Base-by-base conservation (phyloP, 2,888 invertebrate genomes). In the Hipparchia sbordonii region DNA sequence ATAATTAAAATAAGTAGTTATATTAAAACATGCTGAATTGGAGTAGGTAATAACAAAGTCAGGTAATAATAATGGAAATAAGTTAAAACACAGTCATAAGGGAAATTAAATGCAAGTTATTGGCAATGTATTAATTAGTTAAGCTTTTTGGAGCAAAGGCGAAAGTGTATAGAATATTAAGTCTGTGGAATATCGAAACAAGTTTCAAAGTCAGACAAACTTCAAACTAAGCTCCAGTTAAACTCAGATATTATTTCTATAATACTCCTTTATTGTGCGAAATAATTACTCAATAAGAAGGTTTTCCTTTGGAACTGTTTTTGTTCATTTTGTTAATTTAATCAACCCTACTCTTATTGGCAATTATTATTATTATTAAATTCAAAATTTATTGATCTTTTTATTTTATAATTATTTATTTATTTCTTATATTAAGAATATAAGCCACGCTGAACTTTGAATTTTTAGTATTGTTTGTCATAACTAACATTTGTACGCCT, bases 281-380 rank as follows among this genome's bases (percentile, higher is more conserved):
- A 75, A 74, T 77, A 73, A 75, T 75, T 75, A 75, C 70, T 74
- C 76, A 72, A 77, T 74, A 74, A 71, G 57, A 74, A 76, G 74
- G 71, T 76, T 23, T 76, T 70, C 66, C 67, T 67, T 74, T 73
- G 69, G 70, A 68, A 61, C 67, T 63, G 67, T 68, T 60, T 54
- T 63, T 63, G 67, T 65, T 60, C 59, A 45, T 59, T 65, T 62
- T 23, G 4, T 57, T 73, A 71, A 75, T 75, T 73, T 59, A 73
- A 71, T 68, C 70, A 74, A 72, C 33, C 67, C 57, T 57, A 57
- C 67, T 65, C 65, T 69, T 5, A 39, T 39, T 59, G 51, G 56
- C 57, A 63, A 62, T 62, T 23, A 23, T 23, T 23, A 23, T 23
- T 23, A 23, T 23, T 23, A 23, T 23, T 23, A 1, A 1, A 39